A percentile compares a stretch with the other conserved stretches of the same genome.
Evolutionary conservation across 2,113 vertebrate species (phyloP).

Genomic region (Oreocharis arfaki): DNA sequence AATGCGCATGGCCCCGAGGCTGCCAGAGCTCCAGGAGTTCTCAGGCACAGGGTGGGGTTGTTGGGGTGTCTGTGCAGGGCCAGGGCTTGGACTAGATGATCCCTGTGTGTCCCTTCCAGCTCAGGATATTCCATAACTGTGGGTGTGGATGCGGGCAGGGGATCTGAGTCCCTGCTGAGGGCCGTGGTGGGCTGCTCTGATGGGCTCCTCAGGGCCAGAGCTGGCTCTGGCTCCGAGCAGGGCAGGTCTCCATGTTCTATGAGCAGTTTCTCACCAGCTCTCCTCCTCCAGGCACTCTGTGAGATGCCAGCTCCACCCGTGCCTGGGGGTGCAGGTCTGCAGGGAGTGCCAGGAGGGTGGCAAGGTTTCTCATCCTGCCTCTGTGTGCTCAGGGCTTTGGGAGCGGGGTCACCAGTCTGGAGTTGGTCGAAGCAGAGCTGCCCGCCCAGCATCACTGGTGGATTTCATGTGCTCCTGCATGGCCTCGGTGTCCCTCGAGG

Average conservation of each 20-base stretch:
- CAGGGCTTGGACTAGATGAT: not conserved
- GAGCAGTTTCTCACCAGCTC: not conserved
- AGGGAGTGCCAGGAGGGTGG: not conserved
- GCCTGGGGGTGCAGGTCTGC: fast-evolving
- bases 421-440: not conserved
- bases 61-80: not conserved
- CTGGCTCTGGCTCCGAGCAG: not conserved
- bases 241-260: not conserved
- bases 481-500: not conserved
- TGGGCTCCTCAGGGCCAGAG: not conserved
- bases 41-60: not conserved
- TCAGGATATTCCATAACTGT: not conserved
- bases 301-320: fast-evolving
- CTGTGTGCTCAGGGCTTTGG: not conserved
- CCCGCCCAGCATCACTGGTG: fast-evolving
- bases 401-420: not conserved
- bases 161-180: not conserved
- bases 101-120: not conserved
- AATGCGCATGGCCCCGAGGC: not conserved
- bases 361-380: not conserved
- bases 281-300: not conserved
- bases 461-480: not conserved
- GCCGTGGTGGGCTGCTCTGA: not conserved
- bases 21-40: not conserved
- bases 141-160: not conserved